Conservation (phyloP, 64 coral and sea anemone species). For the Actinia tenebrosa region DNA sequence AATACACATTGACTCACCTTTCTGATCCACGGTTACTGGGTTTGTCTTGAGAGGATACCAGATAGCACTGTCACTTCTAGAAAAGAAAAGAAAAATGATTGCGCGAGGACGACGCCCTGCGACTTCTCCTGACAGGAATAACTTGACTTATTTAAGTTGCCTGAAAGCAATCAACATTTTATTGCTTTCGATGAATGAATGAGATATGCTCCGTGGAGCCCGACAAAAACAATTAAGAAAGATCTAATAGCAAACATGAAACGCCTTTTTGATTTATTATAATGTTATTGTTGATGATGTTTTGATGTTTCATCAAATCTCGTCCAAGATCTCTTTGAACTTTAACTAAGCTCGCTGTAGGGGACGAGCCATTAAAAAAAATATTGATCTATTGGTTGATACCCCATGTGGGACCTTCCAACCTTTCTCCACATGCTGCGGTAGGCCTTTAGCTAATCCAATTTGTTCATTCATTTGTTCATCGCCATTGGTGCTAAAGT, state of each 20-base stretch:
- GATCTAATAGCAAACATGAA: neutral
- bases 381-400: neutral
- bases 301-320: neutral
- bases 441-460: neutral
- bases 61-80: neutral
- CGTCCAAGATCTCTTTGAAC: neutral
- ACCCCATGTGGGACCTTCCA: neutral
- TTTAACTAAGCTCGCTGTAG: neutral
- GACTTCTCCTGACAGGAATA: neutral
- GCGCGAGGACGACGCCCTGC: neutral
- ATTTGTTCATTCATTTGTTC: neutral
- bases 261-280: neutral
- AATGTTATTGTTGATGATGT: neutral
- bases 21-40: neutral
- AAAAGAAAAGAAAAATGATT: neutral
- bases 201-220: neutral
- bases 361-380: neutral
- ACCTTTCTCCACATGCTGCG: neutral
- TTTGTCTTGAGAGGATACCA: too few relatives aligned
- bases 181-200: neutral
- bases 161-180: neutral
- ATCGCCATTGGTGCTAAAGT: neutral
- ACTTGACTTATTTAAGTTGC: neutral
- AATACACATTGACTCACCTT: too few relatives aligned
- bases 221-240: neutral